phyloP scores from a whole-genome alignment of 35 echinoderm and acorn worm species.

The Ophiothrix spiculata region DNA sequence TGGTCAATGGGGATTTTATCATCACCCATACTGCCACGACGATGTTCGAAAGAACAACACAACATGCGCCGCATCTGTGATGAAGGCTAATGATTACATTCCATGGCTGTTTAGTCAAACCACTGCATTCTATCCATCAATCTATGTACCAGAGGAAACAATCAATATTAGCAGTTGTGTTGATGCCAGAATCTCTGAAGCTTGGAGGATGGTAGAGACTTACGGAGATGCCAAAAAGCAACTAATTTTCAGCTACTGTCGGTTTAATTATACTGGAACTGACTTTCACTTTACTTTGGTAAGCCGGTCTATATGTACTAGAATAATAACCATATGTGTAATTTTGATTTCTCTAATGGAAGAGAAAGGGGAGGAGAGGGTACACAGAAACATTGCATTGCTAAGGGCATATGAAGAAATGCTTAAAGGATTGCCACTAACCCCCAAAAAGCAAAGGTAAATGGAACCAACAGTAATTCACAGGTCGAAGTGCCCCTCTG shows the following conservation, averaged over 20 bases:
- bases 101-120: constrained; percentile 71
- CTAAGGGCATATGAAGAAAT: no score
- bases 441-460: no score
- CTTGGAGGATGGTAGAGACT: constrained; percentile 35
- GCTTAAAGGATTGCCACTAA: no score
- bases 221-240: constrained; percentile 14
- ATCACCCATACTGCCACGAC: constrained; percentile 66
- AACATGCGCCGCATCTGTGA: not conserved
- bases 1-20: constrained; percentile 71
- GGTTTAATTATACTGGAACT: constrained; percentile 58
- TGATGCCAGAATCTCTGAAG: constrained; percentile 38
- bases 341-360: no score
- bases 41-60: not conserved
- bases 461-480: no score
- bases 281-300: constrained; percentile 54
- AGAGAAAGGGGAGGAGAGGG: no score
- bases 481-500: no score
- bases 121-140: constrained; percentile 72
- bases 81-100: constrained; percentile 49
- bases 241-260: constrained; percentile 48
- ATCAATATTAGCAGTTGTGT: not conserved
- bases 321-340: no score
- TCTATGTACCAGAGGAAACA: constrained; percentile 34
- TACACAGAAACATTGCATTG: no score
- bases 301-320: no score